Conservation (phyloP, 1,140 invertebrate species). For the Ruditapes philippinarum region DNA sequence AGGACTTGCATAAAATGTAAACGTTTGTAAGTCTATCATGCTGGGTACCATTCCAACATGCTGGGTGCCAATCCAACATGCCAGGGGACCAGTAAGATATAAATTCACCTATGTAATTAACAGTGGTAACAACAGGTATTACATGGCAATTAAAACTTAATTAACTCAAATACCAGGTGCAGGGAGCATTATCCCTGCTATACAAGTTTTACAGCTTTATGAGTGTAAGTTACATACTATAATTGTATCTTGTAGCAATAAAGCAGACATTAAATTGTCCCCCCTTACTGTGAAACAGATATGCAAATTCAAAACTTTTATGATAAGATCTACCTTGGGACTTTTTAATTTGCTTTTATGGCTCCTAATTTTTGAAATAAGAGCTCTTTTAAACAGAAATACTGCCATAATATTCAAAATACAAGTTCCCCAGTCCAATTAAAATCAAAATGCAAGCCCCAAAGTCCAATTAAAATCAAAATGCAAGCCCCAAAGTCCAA, state of each 20-base stretch:
- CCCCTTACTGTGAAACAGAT: background rate
- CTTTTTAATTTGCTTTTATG: too few species aligned
- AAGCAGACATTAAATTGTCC: background rate
- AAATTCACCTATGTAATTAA: background rate
- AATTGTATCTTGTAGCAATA: background rate
- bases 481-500: too few species aligned
- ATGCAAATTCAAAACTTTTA: background rate
- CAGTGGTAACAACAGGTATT: background rate
- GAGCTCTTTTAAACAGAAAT: too few species aligned
- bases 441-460: too few species aligned
- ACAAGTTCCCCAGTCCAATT: too few species aligned
- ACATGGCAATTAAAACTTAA: slow-evolving; percentile 2
- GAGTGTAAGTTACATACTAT: slow-evolving; percentile 5
- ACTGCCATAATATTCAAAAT: too few species aligned
- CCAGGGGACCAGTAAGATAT: background rate
- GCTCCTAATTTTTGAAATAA: too few species aligned
- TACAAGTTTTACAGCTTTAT: background rate
- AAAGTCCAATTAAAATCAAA: too few species aligned
- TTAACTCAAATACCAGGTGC: background rate
- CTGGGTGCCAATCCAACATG: background rate
- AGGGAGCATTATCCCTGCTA: background rate
- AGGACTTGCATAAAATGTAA: too few species aligned
- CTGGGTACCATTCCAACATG: too few species aligned
- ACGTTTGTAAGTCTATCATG: too few species aligned
- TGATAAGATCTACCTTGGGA: background rate